phyloP scores from a whole-genome alignment of 92 coral and sea anemone genomes.

The Epizoanthus rinbou region DNA sequence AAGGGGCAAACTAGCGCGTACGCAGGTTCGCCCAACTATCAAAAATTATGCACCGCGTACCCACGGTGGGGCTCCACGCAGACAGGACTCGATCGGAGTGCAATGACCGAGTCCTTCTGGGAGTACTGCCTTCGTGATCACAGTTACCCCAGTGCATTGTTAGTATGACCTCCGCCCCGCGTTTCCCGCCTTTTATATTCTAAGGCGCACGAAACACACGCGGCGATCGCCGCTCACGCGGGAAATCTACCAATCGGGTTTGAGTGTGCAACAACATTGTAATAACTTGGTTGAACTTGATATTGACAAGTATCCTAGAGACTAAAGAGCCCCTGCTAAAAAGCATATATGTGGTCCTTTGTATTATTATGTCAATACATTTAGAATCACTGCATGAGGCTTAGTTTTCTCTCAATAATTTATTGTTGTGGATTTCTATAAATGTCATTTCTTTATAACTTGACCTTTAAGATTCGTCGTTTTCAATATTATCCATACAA shows the following conservation, averaged over 20 bases:
- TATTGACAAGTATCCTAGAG: conserved; percentile 17
- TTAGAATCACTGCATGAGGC: conserved; percentile 18
- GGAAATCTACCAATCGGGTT: conserved; percentile 19
- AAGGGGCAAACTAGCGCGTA: conserved; percentile 89
- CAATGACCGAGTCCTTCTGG: conserved; percentile 71
- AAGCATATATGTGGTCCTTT: conserved; percentile 4
- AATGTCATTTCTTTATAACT: neutral
- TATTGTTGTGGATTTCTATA: neutral
- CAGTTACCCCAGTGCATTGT: conserved; percentile 90
- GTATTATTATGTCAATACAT: neutral
- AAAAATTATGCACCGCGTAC: conserved; percentile 95
- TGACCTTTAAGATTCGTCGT: too few species aligned
- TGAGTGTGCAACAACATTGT: neutral
- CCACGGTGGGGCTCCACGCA: conserved; percentile 76
- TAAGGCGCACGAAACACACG: conserved; percentile 35
- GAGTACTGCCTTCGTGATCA: conserved; percentile 94
- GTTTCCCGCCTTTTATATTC: conserved; percentile 64
- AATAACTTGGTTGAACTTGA: conserved; percentile 7
- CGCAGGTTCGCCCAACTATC: conserved; percentile 89
- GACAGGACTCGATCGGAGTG: conserved; percentile 61
- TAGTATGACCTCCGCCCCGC: conserved; percentile 70
- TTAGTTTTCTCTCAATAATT: conserved; percentile 25
- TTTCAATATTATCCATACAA: too few species aligned
- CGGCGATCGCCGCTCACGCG: conserved; percentile 36
- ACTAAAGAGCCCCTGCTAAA: conserved; percentile 38